These are phyloP conservation scores for Plectropomus leopardus DNA, from an alignment of 2,113 vertebrate species.

Conservation along the genomic window DNA sequence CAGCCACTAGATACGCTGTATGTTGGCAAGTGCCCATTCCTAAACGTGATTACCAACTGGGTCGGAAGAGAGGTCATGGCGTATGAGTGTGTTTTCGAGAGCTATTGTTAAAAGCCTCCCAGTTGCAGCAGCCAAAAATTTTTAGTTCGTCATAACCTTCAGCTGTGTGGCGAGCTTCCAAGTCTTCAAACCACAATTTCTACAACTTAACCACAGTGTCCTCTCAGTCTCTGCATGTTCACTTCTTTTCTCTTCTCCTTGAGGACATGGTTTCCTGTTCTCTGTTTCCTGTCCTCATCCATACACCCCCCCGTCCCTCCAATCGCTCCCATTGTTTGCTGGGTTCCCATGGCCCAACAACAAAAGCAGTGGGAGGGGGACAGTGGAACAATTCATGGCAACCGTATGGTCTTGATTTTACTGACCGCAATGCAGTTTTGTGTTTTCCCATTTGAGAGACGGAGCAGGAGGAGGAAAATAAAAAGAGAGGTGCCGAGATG, in stretches of 20 bases:
- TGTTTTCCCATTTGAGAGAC: constrained; percentile 56
- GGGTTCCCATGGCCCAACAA: constrained; percentile 77
- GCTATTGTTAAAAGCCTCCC: constrained; percentile 51
- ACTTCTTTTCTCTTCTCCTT: constrained; percentile 61
- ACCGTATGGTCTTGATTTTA: constrained; percentile 76
- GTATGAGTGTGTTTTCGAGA: constrained; percentile 17
- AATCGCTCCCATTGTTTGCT: constrained; percentile 73
- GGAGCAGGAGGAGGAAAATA: constrained; percentile 19
- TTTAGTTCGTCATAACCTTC: constrained; percentile 50
- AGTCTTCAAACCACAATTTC: constrained; percentile 54
- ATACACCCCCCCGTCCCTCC: constrained; percentile 36
- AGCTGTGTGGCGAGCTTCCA: constrained; percentile 70
- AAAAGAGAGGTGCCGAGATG: constrained; percentile 25
- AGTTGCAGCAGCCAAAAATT: constrained; percentile 37
- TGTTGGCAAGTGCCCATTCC: constrained; percentile 40
- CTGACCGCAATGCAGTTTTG: constrained; percentile 63
- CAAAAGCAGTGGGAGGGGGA: constrained; percentile 72
- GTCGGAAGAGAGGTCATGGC: constrained; percentile 33
- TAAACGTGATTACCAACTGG: constrained; percentile 43
- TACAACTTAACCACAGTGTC: constrained; percentile 68
- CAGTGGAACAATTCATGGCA: constrained; percentile 74
- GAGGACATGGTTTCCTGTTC: constrained; percentile 76
- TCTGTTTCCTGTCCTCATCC: constrained; percentile 74
- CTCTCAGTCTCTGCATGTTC: constrained; percentile 60
- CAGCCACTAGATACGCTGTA: constrained; percentile 33